Evolutionary conservation across 2,888 invertebrate genomes (phyloP).

Genomic region (Ariolimax columbianus): DNA sequence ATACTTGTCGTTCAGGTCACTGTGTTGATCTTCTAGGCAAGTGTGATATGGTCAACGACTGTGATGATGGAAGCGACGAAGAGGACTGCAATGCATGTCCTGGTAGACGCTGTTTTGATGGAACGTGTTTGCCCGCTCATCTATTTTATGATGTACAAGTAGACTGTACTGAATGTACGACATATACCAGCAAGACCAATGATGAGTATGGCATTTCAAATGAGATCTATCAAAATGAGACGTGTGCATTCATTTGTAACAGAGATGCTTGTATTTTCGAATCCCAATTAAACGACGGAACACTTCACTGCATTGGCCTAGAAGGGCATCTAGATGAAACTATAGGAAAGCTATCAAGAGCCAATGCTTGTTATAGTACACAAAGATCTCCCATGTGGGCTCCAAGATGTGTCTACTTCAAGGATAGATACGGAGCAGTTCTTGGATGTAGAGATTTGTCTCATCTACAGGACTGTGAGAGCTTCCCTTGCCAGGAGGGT

Average conservation of each 20-base stretch:
- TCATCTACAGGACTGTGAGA: conserved; percentile 3
- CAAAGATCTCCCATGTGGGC: background rate
- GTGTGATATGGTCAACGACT: no score
- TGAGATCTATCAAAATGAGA: background rate
- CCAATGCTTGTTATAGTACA: background rate
- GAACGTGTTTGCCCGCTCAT: background rate
- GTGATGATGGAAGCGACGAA: no score
- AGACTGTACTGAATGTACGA: background rate
- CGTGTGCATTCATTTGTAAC: conserved; percentile 5
- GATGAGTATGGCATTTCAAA: background rate
- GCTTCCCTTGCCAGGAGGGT: conserved; percentile 19
- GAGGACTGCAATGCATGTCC: background rate
- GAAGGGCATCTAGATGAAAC: conserved; percentile 16
- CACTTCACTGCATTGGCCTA: background rate
- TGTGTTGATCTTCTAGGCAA: no score
- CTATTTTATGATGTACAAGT: background rate
- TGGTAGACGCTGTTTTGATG: background rate
- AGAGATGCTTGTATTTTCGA: background rate
- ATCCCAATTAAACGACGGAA: background rate
- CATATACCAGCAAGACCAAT: no score
- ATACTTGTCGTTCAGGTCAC: background rate
- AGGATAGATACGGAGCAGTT: background rate
- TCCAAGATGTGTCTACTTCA: conserved; percentile 23
- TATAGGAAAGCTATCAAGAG: background rate
- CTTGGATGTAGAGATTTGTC: conserved; percentile 23